These are phyloP conservation scores for Drosophila nikananu DNA, from an alignment of 1,140 invertebrate genomes.

Conservation along the genomic window DNA sequence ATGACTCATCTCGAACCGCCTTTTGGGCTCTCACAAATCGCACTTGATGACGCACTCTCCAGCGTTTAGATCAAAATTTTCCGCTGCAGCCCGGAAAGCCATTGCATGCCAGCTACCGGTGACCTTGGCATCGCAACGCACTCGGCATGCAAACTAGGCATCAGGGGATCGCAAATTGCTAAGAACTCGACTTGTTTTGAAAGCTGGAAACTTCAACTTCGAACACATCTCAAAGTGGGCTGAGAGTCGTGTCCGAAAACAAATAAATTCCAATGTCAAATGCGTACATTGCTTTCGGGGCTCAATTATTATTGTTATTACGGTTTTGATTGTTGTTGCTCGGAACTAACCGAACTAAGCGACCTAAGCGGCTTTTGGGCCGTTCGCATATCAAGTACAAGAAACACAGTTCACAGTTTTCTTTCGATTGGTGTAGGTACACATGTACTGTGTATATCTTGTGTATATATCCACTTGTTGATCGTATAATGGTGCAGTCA, in stretches of 20 bases:
- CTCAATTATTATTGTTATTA: constrained; percentile 56
- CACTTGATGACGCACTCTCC: constrained; percentile 39
- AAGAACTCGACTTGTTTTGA: constrained; percentile 51
- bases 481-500: constrained; percentile 42
- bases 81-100: constrained; percentile 57
- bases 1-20: background rate
- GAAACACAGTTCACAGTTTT: constrained; percentile 47
- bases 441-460: background rate
- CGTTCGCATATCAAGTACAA: constrained; percentile 40
- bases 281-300: constrained; percentile 59
- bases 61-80: constrained; percentile 47
- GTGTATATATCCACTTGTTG: constrained; percentile 14
- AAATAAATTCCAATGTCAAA: constrained; percentile 62
- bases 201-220: constrained; percentile 15
- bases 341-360: constrained; percentile 24
- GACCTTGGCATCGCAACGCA: constrained; percentile 60
- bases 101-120: constrained; percentile 51
- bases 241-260: constrained; percentile 41
- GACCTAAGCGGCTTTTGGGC: constrained; percentile 67
- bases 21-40: constrained; percentile 11
- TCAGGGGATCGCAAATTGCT: constrained; percentile 23
- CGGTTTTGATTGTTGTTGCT: constrained; percentile 35
- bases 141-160: constrained; percentile 50
- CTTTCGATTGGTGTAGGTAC: constrained; percentile 1
- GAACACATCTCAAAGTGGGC: constrained; percentile 34